These are phyloP conservation scores for Nycteola revayana DNA, from an alignment of 2,888 invertebrate species.

Conservation along the genomic window DNA sequence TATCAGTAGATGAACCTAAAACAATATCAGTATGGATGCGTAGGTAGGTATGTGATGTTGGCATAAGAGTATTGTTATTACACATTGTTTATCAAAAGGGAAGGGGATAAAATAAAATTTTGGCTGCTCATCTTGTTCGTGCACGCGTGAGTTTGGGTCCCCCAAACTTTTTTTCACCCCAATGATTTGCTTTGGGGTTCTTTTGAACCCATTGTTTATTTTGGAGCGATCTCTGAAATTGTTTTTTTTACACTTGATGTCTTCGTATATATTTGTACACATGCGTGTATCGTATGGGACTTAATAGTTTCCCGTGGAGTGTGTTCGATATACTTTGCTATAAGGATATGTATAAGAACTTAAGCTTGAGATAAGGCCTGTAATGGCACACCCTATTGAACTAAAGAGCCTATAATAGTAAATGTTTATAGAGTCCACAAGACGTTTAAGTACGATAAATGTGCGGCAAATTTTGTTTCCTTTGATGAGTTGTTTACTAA, in stretches of 20 bases:
- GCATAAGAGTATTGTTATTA: slow-evolving; percentile 25
- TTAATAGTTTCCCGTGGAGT: slow-evolving; percentile 6
- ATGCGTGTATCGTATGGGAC: slow-evolving; percentile 4
- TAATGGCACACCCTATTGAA: too few relatives aligned
- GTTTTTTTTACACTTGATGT: slow-evolving; percentile 38
- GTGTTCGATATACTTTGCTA: too few relatives aligned
- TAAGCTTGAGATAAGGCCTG: too few relatives aligned
- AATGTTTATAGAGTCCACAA: too few relatives aligned
- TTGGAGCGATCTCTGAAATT: slow-evolving; percentile 45
- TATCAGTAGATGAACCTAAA: slow-evolving; percentile 9
- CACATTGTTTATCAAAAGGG: slow-evolving; percentile 49
- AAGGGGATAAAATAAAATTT: slow-evolving; percentile 50
- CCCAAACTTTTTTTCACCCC: slow-evolving; percentile 58
- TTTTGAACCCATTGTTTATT: slow-evolving; percentile 62
- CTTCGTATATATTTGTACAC: slow-evolving; percentile 18
- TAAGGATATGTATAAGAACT: too few relatives aligned
- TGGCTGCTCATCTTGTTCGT: slow-evolving; percentile 57
- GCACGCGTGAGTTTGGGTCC: slow-evolving; percentile 37
- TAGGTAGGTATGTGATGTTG: slow-evolving; percentile 29
- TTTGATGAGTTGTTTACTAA: too few relatives aligned
- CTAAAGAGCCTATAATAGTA: too few relatives aligned
- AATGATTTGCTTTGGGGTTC: slow-evolving; percentile 58
- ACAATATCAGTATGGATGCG: slow-evolving; percentile 18
- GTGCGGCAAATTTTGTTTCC: too few relatives aligned
- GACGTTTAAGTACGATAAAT: too few relatives aligned